Evolutionary conservation across 2,113 vertebrate genomes (phyloP).

Genomic region (Aspidoscelis tigris): DNA sequence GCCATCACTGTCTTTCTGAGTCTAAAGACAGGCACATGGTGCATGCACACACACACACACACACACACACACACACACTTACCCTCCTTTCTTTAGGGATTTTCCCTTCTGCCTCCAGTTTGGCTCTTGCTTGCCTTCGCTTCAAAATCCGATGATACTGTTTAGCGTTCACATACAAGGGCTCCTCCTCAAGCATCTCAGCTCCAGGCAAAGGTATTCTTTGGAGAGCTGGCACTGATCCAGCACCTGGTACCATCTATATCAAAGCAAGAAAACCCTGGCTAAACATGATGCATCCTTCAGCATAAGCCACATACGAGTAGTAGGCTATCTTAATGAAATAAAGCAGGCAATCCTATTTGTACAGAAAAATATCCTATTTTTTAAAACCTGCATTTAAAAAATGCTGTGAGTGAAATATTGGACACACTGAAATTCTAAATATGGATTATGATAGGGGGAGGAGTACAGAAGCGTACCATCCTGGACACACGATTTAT

Average conservation of each 20-base stretch:
- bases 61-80: slow-evolving; percentile 29
- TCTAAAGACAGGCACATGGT: too few relatives aligned
- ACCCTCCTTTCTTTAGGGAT: slow-evolving; percentile 98
- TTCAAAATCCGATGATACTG: slow-evolving; percentile 98
- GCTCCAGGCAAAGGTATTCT: slow-evolving; percentile 95
- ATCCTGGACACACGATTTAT: not conserved
- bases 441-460: not conserved
- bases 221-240: slow-evolving; percentile 91
- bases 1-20: too few relatives aligned
- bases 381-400: slow-evolving; percentile 5
- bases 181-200: slow-evolving; percentile 98
- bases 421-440: not conserved
- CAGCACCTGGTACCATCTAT: slow-evolving; percentile 95
- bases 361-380: not conserved
- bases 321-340: not conserved
- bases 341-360: not conserved
- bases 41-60: too few relatives aligned
- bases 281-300: not conserved
- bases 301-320: not conserved
- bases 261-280: not conserved
- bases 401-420: not conserved
- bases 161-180: slow-evolving; percentile 97
- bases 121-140: slow-evolving; percentile 93
- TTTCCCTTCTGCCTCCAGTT: slow-evolving; percentile 97
- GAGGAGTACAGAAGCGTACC: not conserved